A percentile compares a stretch with the other conserved stretches of the same genome.
These are phyloP conservation scores for Halcyon leucocephala DNA, from an alignment of 2,797 vertebrate species.

Conservation along the genomic window DNA sequence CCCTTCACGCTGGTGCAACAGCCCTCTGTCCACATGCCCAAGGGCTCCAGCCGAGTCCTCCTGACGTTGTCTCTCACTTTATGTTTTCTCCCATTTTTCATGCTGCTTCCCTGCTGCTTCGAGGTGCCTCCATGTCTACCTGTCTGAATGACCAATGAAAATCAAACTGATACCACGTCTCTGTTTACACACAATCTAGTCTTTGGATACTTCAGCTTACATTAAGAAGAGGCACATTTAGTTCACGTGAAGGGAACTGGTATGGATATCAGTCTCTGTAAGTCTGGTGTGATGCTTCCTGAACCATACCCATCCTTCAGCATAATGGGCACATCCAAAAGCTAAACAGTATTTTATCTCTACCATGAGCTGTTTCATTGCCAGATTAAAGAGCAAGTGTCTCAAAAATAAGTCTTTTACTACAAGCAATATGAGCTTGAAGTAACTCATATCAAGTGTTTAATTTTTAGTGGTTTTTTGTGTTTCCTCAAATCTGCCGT, in stretches of 20 bases:
- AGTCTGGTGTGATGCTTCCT: background rate
- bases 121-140: background rate
- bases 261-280: background rate
- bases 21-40: rapidly evolving
- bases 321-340: background rate
- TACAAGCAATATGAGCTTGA: background rate
- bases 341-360: background rate
- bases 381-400: background rate
- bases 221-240: background rate
- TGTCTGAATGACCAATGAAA: background rate
- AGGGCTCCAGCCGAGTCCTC: rapidly evolving
- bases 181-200: background rate
- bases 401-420: background rate
- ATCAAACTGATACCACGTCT: rapidly evolving
- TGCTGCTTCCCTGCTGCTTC: background rate
- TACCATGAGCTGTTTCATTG: background rate
- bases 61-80: background rate
- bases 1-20: rapidly evolving
- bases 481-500: background rate
- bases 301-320: background rate
- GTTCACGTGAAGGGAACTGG: background rate
- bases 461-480: background rate
- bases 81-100: background rate
- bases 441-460: background rate
- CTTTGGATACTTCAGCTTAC: background rate